Evolutionary conservation across 2,797 vertebrate genomes (phyloP).

Genomic region (Dryobates pubescens): DNA sequence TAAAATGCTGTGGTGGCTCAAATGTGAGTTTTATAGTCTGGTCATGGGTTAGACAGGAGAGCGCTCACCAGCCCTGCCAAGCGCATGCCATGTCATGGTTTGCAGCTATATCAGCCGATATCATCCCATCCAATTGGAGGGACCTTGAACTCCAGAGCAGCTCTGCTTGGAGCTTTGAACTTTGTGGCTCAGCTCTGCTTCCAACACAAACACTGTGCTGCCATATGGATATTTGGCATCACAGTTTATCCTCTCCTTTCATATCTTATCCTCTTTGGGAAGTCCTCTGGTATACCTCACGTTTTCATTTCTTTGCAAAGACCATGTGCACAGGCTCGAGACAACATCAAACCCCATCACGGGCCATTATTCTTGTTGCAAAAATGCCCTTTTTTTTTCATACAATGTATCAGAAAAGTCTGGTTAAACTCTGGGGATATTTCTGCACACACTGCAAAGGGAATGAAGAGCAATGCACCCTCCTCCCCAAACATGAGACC

Average conservation of each 20-base stretch:
- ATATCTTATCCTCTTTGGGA: slow-evolving; percentile 40
- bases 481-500: accelerated
- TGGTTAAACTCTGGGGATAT: not conserved
- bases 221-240: not conserved
- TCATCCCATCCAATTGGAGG: not conserved
- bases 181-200: not conserved
- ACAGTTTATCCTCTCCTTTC: not conserved
- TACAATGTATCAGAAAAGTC: not conserved
- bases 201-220: slow-evolving; percentile 2
- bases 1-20: not conserved
- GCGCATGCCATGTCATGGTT: not conserved
- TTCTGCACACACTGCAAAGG: not conserved
- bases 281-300: slow-evolving; percentile 30
- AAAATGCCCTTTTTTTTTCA: slow-evolving; percentile 8
- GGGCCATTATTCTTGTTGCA: not conserved
- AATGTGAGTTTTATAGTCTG: not conserved
- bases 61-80: not conserved
- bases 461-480: not conserved
- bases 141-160: slow-evolving; percentile 43
- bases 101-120: not conserved
- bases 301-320: not conserved
- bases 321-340: not conserved
- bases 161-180: slow-evolving; percentile 43
- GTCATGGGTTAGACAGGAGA: not conserved
- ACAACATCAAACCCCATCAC: not conserved